Base-by-base conservation (phyloP, 2,797 vertebrate species). In the Sorex maritimensis region DNA sequence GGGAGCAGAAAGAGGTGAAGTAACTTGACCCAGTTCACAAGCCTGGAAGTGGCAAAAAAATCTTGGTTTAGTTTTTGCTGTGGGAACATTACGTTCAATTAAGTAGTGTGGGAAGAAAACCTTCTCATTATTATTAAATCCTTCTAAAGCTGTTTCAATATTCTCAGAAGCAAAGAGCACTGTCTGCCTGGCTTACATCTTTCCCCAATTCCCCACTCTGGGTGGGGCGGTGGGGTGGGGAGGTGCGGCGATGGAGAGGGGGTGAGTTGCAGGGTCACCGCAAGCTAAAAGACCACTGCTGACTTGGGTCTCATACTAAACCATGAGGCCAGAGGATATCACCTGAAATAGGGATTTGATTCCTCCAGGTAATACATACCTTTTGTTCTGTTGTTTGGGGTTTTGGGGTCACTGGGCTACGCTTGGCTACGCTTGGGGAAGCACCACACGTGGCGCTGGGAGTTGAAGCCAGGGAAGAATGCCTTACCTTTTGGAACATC, bases 101-200 rank as follows among this genome's bases (percentile, higher is more conserved):
- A 82, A 94, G 85, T 26, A 93, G 82, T 88, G 94, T 95, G 86
- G 95, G 93, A 95, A 94, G 91, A 86, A 95, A 92, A 73, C 30
- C 21, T 69, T 90, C 73, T 67, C 85, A 81, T 92, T 9, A 86
- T 87, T 28, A 91, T 79, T 91, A 95, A 96, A 79, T 81, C 75
- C 73, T 92, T 92, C 71, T 86, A 84, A 67, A 87, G n/a, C 83
- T 68, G 61, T 34, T 93, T 91, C 72, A 89, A 34, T 19, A n/a
- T 19, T 5, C 5, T 84, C 38, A 78, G 67, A 89, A 88, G 34
- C 28, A 34, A 74, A 38, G 14, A 49, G 38, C 46, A 52, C 21
- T 94, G 81, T 58, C 84, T 78, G 23, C 15, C 1, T 71, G 17
- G 46, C 44, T 88, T 72, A 44, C 34, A 38, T 52, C 81, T 28